Evolutionary conservation across 2,888 invertebrate genomes (phyloP).

Genomic region (Hirudinaria manillensis): DNA sequence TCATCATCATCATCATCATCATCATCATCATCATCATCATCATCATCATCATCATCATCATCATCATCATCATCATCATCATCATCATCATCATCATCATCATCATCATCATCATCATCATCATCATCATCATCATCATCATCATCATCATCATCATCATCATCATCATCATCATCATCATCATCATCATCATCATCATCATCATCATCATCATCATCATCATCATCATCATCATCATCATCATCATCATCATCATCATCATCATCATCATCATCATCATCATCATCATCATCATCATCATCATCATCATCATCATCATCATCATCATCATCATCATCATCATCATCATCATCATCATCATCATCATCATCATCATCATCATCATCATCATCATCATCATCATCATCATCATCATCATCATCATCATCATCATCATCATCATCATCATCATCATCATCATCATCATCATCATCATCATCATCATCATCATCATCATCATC

Average conservation of each 20-base stretch:
- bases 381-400: slow-evolving; percentile 16
- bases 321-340: slow-evolving; percentile 29
- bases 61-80: slow-evolving; percentile 18
- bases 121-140: slow-evolving; percentile 33
- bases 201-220: slow-evolving; percentile 33
- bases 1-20: background rate
- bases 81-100: slow-evolving; percentile 31
- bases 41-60: slow-evolving; percentile 15
- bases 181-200: slow-evolving; percentile 26
- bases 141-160: slow-evolving; percentile 28
- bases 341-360: slow-evolving; percentile 23
- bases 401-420: slow-evolving; percentile 24
- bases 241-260: slow-evolving; percentile 27
- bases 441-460: slow-evolving; percentile 12
- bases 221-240: slow-evolving; percentile 31
- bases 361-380: slow-evolving; percentile 29
- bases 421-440: slow-evolving; percentile 15
- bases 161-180: slow-evolving; percentile 33
- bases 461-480: slow-evolving; percentile 32
- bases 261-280: slow-evolving; percentile 28
- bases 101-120: slow-evolving; percentile 26
- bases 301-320: slow-evolving; percentile 27
- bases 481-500: slow-evolving; percentile 31
- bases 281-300: slow-evolving; percentile 21
- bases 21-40: background rate